These are phyloP conservation scores for Tangara arthus DNA, from an alignment of 2,797 vertebrate genomes.

Conservation along the genomic window DNA sequence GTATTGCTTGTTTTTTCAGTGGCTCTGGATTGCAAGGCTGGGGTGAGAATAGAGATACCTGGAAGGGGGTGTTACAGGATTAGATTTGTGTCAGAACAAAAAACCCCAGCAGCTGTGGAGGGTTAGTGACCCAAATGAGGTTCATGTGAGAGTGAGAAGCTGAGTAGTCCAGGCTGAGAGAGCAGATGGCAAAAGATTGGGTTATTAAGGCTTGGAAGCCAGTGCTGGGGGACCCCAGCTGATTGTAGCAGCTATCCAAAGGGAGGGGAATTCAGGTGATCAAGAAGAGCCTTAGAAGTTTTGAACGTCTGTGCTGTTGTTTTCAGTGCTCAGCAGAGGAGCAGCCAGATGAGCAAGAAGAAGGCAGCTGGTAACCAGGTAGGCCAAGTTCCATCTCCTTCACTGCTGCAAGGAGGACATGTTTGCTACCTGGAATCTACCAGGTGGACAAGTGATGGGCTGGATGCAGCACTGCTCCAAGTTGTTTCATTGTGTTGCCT, in stretches of 20 bases:
- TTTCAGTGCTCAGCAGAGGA: slow-evolving; percentile 93
- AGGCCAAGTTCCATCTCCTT: slow-evolving; percentile 52
- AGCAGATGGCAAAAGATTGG: background rate
- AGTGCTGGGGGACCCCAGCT: background rate
- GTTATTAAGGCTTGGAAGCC: background rate
- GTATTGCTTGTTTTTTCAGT: background rate
- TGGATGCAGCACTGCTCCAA: background rate
- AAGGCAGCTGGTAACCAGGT: slow-evolving; percentile 97
- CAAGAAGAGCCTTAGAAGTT: background rate
- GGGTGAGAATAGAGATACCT: background rate
- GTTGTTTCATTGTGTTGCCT: background rate
- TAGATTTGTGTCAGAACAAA: background rate
- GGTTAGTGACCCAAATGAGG: background rate
- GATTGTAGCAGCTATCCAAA: background rate
- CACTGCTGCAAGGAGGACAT: background rate
- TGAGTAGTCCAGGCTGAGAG: background rate
- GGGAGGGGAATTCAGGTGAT: background rate
- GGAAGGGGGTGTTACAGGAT: background rate
- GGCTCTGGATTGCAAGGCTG: background rate
- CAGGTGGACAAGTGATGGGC: background rate
- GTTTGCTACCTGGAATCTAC: background rate
- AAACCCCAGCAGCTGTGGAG: background rate
- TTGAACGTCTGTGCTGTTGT: slow-evolving; percentile 32
- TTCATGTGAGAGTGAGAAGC: background rate
- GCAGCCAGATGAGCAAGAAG: slow-evolving; percentile 95